A percentile compares a stretch with the other conserved stretches of the same genome.
phyloP scores from a whole-genome alignment of 2,888 invertebrate species.

The Caenorhabditis becei region DNA sequence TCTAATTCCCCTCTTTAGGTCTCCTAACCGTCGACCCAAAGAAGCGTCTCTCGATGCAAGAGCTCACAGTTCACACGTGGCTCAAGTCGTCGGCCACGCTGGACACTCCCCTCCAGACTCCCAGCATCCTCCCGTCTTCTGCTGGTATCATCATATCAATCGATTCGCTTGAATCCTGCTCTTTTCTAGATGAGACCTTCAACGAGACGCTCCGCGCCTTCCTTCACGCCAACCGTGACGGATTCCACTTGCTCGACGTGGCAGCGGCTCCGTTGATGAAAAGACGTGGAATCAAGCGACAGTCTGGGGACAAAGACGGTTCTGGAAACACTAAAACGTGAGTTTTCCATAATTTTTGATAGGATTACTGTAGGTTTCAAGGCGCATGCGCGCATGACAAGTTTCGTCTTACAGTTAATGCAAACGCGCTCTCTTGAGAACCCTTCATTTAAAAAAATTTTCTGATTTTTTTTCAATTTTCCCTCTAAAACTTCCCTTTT shows the following conservation, averaged over 20 bases:
- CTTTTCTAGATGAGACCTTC: conserved; percentile 81
- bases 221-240: conserved; percentile 86
- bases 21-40: conserved; percentile 89
- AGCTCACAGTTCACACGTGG: conserved; percentile 87
- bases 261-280: conserved; percentile 72
- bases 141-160: conserved; percentile 64
- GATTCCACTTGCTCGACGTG: conserved; percentile 86
- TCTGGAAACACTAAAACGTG: conserved; percentile 45
- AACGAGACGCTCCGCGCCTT: conserved; percentile 87
- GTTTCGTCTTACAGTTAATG: not conserved
- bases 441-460: not conserved
- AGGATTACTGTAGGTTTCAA: not conserved
- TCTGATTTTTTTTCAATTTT: not conserved
- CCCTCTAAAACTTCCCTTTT: not conserved
- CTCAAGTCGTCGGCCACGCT: conserved; percentile 83
- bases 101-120: conserved; percentile 81
- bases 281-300: conserved; percentile 76
- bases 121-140: conserved; percentile 77
- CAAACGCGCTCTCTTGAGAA: not conserved
- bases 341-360: too few relatives aligned
- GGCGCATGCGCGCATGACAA: not conserved
- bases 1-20: conserved; percentile 83
- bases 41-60: conserved; percentile 86
- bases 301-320: conserved; percentile 63
- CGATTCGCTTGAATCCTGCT: not conserved